Conservation (phyloP, 2,888 invertebrate species). For the Gandaritis pyraliata region DNA sequence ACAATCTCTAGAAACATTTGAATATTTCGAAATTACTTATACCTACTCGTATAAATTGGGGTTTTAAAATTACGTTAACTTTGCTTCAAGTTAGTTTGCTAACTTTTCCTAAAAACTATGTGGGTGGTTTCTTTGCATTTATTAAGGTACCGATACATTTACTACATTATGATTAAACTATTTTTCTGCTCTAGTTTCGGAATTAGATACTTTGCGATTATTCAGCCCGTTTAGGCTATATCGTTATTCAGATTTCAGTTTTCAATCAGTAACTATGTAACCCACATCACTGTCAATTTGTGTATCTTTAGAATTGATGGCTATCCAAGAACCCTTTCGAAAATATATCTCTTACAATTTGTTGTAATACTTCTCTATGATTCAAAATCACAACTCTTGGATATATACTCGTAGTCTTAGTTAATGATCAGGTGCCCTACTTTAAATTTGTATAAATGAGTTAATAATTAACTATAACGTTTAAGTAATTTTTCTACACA, state of each 20-base stretch:
- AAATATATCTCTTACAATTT: conserved; percentile 33
- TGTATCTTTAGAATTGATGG: conserved; percentile 40
- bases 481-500: too few species aligned
- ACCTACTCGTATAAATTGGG: too few species aligned
- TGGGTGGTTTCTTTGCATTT: too few species aligned
- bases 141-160: too few species aligned
- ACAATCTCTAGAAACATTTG: too few species aligned
- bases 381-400: conserved; percentile 20
- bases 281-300: conserved; percentile 45
- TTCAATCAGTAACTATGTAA: conserved; percentile 36
- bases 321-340: conserved; percentile 33
- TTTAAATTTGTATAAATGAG: conserved; percentile 9
- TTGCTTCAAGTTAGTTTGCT: too few species aligned
- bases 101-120: too few species aligned
- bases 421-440: conserved; percentile 23
- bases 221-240: conserved; percentile 23
- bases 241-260: conserved; percentile 37
- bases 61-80: too few species aligned
- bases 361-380: conserved; percentile 23
- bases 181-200: conserved; percentile 5
- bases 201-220: conserved; percentile 10
- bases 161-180: too few species aligned
- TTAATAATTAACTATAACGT: too few species aligned
- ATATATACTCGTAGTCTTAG: conserved; percentile 3
- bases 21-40: too few species aligned